Percentiles rank a stretch among this genome's conserved stretches.
Conservation (phyloP, 2,888 invertebrate genomes). For the Pedicia rivosa region DNA sequence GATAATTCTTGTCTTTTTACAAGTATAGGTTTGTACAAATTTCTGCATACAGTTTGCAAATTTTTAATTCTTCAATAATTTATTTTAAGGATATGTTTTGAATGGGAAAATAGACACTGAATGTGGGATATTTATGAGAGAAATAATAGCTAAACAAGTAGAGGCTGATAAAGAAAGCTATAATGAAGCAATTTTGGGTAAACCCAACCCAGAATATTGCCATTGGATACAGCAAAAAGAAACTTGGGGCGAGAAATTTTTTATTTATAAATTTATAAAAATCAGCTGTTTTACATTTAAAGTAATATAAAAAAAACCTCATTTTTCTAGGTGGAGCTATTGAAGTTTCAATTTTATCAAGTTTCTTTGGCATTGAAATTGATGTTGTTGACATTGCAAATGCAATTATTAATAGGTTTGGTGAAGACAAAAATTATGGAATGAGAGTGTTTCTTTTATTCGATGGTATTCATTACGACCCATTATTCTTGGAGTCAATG, state of each 20-base stretch:
- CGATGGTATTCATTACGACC: constrained; percentile 95
- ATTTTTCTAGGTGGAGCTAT: constrained; percentile 96
- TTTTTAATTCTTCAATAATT: background rate
- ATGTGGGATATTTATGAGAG: constrained; percentile 59
- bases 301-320: no score
- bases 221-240: constrained; percentile 77
- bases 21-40: constrained; percentile 44
- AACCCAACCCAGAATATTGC: constrained; percentile 72
- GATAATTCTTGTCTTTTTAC: constrained; percentile 95
- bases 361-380: constrained; percentile 80
- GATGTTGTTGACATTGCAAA: constrained; percentile 86
- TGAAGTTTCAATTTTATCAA: constrained; percentile 75
- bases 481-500: constrained; percentile 68
- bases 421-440: constrained; percentile 76
- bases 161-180: constrained; percentile 59
- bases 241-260: no score
- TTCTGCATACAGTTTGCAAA: background rate
- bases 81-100: constrained; percentile 41
- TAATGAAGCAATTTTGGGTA: constrained; percentile 72
- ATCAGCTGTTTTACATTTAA: no score
- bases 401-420: constrained; percentile 80
- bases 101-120: constrained; percentile 62
- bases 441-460: constrained; percentile 77
- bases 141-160: constrained; percentile 75
- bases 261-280: no score